Evolutionary conservation across 1,140 invertebrate genomes (phyloP).

Genomic region (Lanistes nyassanus): DNA sequence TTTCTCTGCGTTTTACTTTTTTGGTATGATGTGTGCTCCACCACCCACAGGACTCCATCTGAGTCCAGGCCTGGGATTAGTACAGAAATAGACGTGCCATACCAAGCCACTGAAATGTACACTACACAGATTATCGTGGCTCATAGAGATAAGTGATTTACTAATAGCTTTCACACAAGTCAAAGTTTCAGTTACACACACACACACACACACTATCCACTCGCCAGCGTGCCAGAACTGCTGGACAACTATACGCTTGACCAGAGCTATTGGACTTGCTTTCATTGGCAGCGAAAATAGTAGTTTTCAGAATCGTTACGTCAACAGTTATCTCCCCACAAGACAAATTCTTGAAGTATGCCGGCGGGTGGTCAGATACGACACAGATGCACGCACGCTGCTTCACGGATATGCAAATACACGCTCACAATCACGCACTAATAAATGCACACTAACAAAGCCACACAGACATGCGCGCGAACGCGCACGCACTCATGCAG

Average conservation of each 20-base stretch:
- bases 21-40: too few species aligned
- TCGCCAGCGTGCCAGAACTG: too few species aligned
- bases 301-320: neutral
- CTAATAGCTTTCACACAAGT: too few species aligned
- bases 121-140: too few species aligned
- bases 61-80: too few species aligned
- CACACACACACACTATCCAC: too few species aligned
- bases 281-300: neutral
- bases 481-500: neutral
- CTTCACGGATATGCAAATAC: neutral
- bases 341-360: neutral
- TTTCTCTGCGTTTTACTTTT: neutral
- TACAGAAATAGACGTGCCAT: too few species aligned
- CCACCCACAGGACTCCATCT: too few species aligned
- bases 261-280: neutral
- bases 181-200: too few species aligned
- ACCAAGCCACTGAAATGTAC: too few species aligned
- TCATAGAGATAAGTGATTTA: too few species aligned
- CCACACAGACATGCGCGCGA: neutral
- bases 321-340: neutral
- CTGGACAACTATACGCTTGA: too few species aligned
- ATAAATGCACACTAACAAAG: neutral
- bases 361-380: neutral
- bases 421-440: neutral
- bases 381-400: neutral